Conservation (phyloP, 2,888 invertebrate species). For the Sarcophaga rosellei region DNA sequence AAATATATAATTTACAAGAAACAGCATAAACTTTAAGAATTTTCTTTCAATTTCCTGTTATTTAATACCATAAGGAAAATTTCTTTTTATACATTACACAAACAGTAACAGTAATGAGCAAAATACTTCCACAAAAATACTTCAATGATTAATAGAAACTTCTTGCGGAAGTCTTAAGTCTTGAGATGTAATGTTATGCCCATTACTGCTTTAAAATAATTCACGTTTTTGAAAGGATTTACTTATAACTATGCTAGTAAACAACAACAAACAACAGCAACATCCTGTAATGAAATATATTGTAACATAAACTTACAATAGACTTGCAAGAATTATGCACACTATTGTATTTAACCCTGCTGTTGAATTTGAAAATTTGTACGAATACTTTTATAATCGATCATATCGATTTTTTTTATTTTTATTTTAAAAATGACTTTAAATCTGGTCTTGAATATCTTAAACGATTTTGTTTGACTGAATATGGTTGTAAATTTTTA, state of each 20-base stretch:
- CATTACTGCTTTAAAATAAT: neutral
- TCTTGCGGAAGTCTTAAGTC: no score
- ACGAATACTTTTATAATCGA: no score
- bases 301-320: constrained; percentile 12
- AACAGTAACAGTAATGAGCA: neutral
- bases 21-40: constrained; percentile 37
- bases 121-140: neutral
- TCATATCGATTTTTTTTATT: no score
- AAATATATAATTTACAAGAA: constrained; percentile 35
- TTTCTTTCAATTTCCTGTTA: constrained; percentile 56
- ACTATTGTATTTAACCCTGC: neutral
- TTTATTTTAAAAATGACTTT: no score
- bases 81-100: neutral
- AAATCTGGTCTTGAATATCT: no score
- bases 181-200: no score
- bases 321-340: neutral
- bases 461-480: no score
- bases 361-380: neutral
- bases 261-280: constrained; percentile 5
- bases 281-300: constrained; percentile 32
- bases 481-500: no score
- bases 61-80: constrained; percentile 23
- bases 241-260: neutral
- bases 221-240: no score
- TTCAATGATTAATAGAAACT: no score